These are phyloP conservation scores for Cremastobaeus sp. DNA, from an alignment of 2,888 invertebrate species.

Conservation along the genomic window DNA sequence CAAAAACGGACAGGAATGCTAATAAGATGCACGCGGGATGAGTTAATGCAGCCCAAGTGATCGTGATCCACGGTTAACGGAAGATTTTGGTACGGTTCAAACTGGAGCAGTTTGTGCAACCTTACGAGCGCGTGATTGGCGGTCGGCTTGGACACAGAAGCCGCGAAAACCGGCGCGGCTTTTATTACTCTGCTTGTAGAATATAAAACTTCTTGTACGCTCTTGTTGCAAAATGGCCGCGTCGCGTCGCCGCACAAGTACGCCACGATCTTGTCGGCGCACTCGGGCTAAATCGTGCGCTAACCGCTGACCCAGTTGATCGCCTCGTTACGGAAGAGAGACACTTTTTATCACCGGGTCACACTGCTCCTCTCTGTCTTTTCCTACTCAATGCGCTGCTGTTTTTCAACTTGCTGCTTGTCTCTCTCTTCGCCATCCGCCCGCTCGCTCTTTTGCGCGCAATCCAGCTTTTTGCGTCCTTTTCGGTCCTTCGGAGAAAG, in stretches of 20 bases:
- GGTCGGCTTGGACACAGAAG: slow-evolving; percentile 62
- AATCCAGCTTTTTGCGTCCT: too few species aligned
- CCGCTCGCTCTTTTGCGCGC: too few species aligned
- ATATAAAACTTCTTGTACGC: slow-evolving; percentile 67
- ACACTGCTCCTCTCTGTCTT: slow-evolving; percentile 14
- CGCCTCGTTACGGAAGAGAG: slow-evolving; percentile 38
- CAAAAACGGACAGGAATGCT: slow-evolving; percentile 8
- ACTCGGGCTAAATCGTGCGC: slow-evolving; percentile 39
- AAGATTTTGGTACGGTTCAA: slow-evolving; percentile 40
- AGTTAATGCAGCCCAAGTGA: slow-evolving; percentile 26
- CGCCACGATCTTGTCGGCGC: slow-evolving; percentile 36
- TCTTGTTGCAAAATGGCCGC: slow-evolving; percentile 63
- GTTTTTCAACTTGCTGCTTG: neutral
- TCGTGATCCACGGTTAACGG: slow-evolving; percentile 44
- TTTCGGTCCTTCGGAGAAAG: too few species aligned
- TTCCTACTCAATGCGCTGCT: slow-evolving; percentile 4
- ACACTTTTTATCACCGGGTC: slow-evolving; percentile 37
- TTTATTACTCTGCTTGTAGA: slow-evolving; percentile 64
- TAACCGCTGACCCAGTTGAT: slow-evolving; percentile 60
- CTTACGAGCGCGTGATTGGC: slow-evolving; percentile 40
- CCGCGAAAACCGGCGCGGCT: slow-evolving; percentile 62
- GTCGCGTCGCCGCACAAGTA: slow-evolving; percentile 56
- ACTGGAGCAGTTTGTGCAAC: slow-evolving; percentile 51
- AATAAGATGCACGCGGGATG: slow-evolving; percentile 42
- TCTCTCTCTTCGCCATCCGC: neutral